Percentiles rank a stretch among this genome's conserved stretches.
These are phyloP conservation scores for Pentamera pediparva DNA, from an alignment of 53 echinoderm and acorn worm species.

Conservation along the genomic window DNA sequence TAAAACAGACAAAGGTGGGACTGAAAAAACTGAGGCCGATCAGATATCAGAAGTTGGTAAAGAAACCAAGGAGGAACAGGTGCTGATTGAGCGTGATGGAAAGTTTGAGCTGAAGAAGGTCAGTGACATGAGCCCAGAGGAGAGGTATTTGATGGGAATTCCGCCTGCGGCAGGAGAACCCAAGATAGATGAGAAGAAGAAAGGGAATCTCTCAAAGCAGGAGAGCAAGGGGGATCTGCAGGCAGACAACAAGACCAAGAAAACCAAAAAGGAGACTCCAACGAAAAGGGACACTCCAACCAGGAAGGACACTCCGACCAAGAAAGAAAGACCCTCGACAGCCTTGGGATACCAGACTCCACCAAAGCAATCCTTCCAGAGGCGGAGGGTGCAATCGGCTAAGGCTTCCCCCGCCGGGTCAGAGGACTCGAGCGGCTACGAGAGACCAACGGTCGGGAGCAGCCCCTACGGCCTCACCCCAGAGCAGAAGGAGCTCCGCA, in stretches of 20 bases:
- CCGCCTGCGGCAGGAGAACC: neutral
- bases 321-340: constrained; percentile 65
- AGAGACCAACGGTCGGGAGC: constrained; percentile 40
- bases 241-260: constrained; percentile 2
- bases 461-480: constrained; percentile 83
- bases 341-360: constrained; percentile 49
- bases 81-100: constrained; percentile 83
- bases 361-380: constrained; percentile 27
- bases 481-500: constrained; percentile 76
- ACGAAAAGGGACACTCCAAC: constrained; percentile 14
- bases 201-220: neutral
- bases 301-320: constrained; percentile 32
- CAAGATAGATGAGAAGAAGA: neutral
- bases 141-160: constrained; percentile 64
- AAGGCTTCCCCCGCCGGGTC: constrained; percentile 32
- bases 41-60: too few relatives aligned
- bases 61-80: constrained; percentile 9
- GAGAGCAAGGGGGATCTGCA: neutral
- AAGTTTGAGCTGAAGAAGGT: constrained; percentile 84
- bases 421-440: constrained; percentile 9
- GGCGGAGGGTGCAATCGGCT: constrained; percentile 64
- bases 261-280: neutral
- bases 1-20: neutral
- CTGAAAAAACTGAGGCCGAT: neutral
- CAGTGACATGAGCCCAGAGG: constrained; percentile 63